These are phyloP conservation scores for Drosophila atroscutellata DNA, from an alignment of 2,888 invertebrate genomes.

Conservation along the genomic window DNA sequence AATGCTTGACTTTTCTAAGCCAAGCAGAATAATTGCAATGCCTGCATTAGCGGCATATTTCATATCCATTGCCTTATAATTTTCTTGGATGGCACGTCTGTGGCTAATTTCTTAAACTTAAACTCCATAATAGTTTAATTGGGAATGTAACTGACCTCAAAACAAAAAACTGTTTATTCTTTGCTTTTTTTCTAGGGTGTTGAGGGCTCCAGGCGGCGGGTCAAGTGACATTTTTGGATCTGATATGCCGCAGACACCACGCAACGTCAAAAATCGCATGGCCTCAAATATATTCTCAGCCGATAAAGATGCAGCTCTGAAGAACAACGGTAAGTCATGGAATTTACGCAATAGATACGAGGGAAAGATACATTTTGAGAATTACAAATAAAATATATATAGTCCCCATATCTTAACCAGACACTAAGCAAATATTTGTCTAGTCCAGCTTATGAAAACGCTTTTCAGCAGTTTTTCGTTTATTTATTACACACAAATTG, in stretches of 20 bases:
- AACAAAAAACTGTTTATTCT: slow-evolving; percentile 4
- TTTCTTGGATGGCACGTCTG: slow-evolving; percentile 8
- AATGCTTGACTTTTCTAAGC: slow-evolving; percentile 13
- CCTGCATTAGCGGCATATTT: slow-evolving; percentile 59
- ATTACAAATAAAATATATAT: not conserved
- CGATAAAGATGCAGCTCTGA: slow-evolving; percentile 80
- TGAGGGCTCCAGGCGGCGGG: slow-evolving; percentile 88
- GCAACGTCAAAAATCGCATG: slow-evolving; percentile 84
- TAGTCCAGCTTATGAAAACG: slow-evolving; percentile 10
- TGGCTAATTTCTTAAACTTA: slow-evolving; percentile 10
- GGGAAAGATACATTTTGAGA: not conserved
- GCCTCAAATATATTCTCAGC: slow-evolving; percentile 85
- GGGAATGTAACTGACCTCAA: slow-evolving; percentile 5
- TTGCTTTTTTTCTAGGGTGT: slow-evolving; percentile 85
- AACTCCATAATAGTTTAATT: slow-evolving; percentile 16
- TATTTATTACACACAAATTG: slow-evolving; percentile 12
- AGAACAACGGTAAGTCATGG: slow-evolving; percentile 83
- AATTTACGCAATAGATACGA: not conserved
- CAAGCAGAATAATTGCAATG: slow-evolving; percentile 16
- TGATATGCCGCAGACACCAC: slow-evolving; percentile 83
- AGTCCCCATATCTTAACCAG: not conserved
- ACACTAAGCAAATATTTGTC: not conserved
- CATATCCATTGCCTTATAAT: slow-evolving; percentile 45
- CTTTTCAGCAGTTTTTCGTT: slow-evolving; percentile 25
- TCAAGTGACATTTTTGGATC: slow-evolving; percentile 87